phyloP scores from a whole-genome alignment of 2,797 vertebrate genomes.

The Hafferia zeledoni region DNA sequence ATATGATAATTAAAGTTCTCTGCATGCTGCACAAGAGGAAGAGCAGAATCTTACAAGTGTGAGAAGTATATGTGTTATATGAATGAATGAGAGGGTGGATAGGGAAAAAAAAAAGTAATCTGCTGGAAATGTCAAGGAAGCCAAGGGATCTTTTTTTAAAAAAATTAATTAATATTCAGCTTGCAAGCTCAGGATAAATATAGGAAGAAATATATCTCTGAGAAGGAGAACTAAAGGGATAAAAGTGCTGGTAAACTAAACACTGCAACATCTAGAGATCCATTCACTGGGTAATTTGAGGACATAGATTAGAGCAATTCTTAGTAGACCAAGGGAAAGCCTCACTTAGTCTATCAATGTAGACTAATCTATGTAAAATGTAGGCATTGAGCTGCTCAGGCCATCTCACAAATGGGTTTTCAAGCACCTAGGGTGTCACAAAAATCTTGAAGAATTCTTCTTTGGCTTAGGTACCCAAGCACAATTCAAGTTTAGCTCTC shows the following conservation, averaged over 20 bases:
- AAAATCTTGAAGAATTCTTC: neutral
- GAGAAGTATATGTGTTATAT: neutral
- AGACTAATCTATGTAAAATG: neutral
- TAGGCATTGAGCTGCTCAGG: neutral
- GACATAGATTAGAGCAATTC: neutral
- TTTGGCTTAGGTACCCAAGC: neutral
- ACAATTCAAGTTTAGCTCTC: neutral
- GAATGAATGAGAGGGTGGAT: neutral
- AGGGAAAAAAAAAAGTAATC: neutral
- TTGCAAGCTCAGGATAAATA: neutral
- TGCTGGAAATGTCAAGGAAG: neutral
- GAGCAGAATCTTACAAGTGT: neutral
- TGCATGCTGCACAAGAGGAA: neutral
- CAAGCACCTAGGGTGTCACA: neutral
- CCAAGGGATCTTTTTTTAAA: neutral
- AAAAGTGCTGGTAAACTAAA: neutral
- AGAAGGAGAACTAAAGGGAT: neutral
- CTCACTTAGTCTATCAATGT: neutral
- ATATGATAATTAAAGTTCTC: constrained; percentile 27
- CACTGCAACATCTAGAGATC: neutral
- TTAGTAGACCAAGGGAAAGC: neutral
- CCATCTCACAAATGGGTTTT: neutral
- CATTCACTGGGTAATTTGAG: neutral
- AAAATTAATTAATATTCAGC: neutral
- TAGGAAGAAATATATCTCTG: neutral